phyloP scores from a whole-genome alignment of 2,888 invertebrate genomes.

The Noctuana brunneofusca region DNA sequence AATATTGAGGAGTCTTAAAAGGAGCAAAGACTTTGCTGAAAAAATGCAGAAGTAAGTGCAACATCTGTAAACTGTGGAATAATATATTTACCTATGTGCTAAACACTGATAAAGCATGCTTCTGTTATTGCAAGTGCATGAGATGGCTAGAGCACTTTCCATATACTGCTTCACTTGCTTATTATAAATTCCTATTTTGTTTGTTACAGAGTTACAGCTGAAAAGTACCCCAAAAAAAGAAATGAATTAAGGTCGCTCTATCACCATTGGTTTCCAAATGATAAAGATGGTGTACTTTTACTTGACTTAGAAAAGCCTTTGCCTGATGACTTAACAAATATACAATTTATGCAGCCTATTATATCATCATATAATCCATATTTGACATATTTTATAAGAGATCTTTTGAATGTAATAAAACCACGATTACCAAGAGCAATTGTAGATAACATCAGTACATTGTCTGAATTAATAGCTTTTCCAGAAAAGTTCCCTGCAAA shows the following conservation, averaged over 20 bases:
- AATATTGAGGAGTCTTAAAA: conserved; percentile 69
- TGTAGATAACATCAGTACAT: conserved; percentile 53
- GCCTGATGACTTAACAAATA: conserved; percentile 60
- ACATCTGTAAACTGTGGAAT: no score
- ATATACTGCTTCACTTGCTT: no score
- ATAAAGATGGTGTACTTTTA: conserved; percentile 54
- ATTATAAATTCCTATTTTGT: no score
- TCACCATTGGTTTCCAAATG: conserved; percentile 70
- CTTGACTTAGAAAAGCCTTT: conserved; percentile 63
- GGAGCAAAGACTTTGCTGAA: conserved; percentile 59
- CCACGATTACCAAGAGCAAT: conserved; percentile 57
- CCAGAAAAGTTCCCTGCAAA: conserved; percentile 51
- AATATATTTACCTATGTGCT: no score
- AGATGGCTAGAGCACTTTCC: no score
- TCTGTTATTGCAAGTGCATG: no score
- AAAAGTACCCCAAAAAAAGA: conserved; percentile 46
- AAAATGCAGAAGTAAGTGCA: conserved; percentile 61
- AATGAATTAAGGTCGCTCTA: conserved; percentile 62
- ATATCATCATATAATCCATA: conserved; percentile 68
- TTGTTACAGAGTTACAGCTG: conserved; percentile 23
- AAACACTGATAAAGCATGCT: no score
- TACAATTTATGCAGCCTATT: conserved; percentile 64
- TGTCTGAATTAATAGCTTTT: conserved; percentile 64
- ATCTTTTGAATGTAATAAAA: conserved; percentile 59
- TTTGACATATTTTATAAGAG: conserved; percentile 61